A percentile compares a stretch with the other conserved stretches of the same genome.
Conservation (phyloP, 2,113 vertebrate genomes). For the Columbina picui region DNA sequence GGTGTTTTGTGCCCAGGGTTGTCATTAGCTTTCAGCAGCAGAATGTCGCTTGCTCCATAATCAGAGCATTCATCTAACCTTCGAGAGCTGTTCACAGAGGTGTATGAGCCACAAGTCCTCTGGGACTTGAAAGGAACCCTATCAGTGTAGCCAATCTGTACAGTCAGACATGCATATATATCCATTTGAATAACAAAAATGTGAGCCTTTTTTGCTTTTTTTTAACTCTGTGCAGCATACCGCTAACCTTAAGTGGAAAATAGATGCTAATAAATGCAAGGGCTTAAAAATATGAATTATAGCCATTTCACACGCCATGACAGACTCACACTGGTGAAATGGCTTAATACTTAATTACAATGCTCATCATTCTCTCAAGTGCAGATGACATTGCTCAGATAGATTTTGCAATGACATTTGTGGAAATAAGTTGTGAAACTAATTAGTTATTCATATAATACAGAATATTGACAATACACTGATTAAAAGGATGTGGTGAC, state of each 20-base stretch:
- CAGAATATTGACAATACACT: constrained; percentile 50
- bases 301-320: constrained; percentile 70
- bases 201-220: background rate
- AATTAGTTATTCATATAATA: constrained; percentile 74
- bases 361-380: constrained; percentile 71
- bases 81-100: background rate
- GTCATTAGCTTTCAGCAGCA: constrained; percentile 37
- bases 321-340: constrained; percentile 68
- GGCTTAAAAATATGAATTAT: constrained; percentile 77
- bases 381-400: constrained; percentile 68
- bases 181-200: constrained; percentile 10
- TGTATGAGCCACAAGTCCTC: constrained; percentile 15
- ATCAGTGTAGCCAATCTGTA: background rate
- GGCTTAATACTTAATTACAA: constrained; percentile 75
- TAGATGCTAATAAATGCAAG: constrained; percentile 74
- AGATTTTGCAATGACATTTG: constrained; percentile 71
- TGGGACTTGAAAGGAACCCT: constrained; percentile 3
- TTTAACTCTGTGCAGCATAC: constrained; percentile 11
- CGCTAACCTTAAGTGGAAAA: constrained; percentile 69
- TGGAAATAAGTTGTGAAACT: constrained; percentile 62
- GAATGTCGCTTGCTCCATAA: background rate
- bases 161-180: background rate
- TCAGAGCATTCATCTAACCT: constrained; percentile 31
- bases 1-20: background rate
- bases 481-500: constrained; percentile 58